Percentiles rank a stretch among this genome's conserved stretches.
phyloP scores from a whole-genome alignment of 2,797 vertebrate genomes.

The Loris lydekkerianus region DNA sequence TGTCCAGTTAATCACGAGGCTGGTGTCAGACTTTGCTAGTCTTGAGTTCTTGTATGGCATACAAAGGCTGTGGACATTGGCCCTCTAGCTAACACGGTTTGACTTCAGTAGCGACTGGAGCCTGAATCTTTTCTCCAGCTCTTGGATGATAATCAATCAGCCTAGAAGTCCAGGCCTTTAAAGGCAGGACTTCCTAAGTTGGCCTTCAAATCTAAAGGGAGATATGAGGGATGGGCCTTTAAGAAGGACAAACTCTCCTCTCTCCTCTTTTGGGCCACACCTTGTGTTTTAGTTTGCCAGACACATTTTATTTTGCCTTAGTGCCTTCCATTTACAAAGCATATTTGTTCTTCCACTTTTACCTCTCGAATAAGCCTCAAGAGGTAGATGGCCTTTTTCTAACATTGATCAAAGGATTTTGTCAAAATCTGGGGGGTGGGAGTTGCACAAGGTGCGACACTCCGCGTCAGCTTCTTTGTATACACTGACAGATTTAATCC shows the following conservation, averaged over 20 bases:
- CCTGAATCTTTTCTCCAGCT: conserved; percentile 34
- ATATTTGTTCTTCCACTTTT: not conserved
- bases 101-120: not conserved
- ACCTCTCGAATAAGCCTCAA: not conserved
- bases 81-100: not conserved
- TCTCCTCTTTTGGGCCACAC: not conserved
- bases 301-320: not conserved
- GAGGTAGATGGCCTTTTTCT: not conserved
- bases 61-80: conserved; percentile 28
- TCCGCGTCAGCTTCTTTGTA: not conserved
- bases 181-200: conserved; percentile 13
- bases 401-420: not conserved
- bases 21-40: conserved; percentile 5
- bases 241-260: not conserved
- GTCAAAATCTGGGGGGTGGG: not conserved
- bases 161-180: not conserved
- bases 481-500: not conserved
- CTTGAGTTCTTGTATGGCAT: conserved; percentile 40
- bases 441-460: not conserved
- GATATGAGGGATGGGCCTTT: not conserved
- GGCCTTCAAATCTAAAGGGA: conserved; percentile 2
- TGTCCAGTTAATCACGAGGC: conserved; percentile 62
- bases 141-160: conserved; percentile 39
- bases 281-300: not conserved
- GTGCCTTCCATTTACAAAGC: conserved; percentile 1